Evolutionary conservation across 2,797 vertebrate species (phyloP), one percentile per base, ranked within the genome.

Genomic region (Enteromius viviparus): DNA sequence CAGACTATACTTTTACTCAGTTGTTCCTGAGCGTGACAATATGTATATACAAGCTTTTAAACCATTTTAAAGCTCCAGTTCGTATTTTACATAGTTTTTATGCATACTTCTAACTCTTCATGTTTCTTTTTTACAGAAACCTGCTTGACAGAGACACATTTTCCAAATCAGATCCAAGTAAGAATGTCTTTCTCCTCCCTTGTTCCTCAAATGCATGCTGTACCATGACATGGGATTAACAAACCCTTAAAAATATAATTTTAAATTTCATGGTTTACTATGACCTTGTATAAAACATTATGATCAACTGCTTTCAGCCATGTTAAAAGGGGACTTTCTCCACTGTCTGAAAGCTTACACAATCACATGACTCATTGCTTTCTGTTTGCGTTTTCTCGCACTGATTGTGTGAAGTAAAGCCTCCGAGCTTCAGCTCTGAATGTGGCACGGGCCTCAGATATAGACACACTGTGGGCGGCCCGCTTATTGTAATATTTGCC

Each of bases 81-180:
- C 34, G 0, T 53, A 2, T 58, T 23, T 40, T 21, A 37, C 23
- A 14, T 1, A 47, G 65, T 37, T 11, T 65, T 34, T 10, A 47
- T 47, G 40, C 37, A 60, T 70, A 68, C 49, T n/a, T 37, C 17
- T 65, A 83, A 86, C 26, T 2, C 23, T 60, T 3, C 3, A 32
- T 51, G 62, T 93, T 87, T 92, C 89, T 91, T 91, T 62, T 92
- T 87, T 83, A 91, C 94, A 99, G 98, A 94, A 98, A 99, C 92
- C 97, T 99, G 89, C 95, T 99, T 90, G 97, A 99, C 94, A 96
- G 94, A 93, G 98, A 99, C 91, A 99, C 98, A 1, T 99, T 99
- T 95, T 99, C 98, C 91, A 99, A 99, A 92, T 99, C 98, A 84
- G 98, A 99, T 93, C 98, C 98, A 76, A 97, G 98, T 99, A 97